Conservation (phyloP, 1,140 invertebrate species). For the Thaumetopoea pityocampa region DNA sequence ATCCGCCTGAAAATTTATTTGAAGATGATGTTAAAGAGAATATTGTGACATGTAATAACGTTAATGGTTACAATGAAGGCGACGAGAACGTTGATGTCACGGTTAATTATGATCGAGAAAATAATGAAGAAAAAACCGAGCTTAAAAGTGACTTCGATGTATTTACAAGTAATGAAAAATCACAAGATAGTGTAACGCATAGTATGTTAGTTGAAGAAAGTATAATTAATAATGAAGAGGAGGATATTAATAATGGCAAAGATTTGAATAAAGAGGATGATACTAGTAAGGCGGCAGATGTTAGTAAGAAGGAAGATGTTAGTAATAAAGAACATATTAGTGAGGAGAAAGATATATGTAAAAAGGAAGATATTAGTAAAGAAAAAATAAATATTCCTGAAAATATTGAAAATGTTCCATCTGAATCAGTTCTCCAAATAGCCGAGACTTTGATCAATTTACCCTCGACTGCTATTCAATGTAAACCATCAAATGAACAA, state of each 20-base stretch:
- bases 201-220: too few relatives aligned
- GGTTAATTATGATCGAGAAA: constrained; percentile 9
- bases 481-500: constrained; percentile 31
- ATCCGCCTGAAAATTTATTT: constrained; percentile 66
- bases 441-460: constrained; percentile 69
- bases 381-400: constrained; percentile 5
- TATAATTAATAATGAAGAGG: too few relatives aligned
- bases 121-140: constrained; percentile 8
- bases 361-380: too few relatives aligned
- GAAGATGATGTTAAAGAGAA: constrained; percentile 60
- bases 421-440: constrained; percentile 68
- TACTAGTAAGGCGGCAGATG: too few relatives aligned
- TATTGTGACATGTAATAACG: constrained; percentile 9
- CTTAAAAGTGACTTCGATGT: background rate
- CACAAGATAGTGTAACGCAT: too few relatives aligned
- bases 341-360: too few relatives aligned
- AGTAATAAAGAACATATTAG: too few relatives aligned
- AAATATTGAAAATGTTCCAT: constrained; percentile 37
- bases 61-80: constrained; percentile 26
- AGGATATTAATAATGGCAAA: too few relatives aligned
- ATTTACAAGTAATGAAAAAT: too few relatives aligned
- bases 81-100: constrained; percentile 12
- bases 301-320: too few relatives aligned
- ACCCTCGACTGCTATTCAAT: constrained; percentile 55
- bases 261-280: too few relatives aligned